phyloP scores from a whole-genome alignment of 2,888 invertebrate species.

The Drosophila borealis region DNA sequence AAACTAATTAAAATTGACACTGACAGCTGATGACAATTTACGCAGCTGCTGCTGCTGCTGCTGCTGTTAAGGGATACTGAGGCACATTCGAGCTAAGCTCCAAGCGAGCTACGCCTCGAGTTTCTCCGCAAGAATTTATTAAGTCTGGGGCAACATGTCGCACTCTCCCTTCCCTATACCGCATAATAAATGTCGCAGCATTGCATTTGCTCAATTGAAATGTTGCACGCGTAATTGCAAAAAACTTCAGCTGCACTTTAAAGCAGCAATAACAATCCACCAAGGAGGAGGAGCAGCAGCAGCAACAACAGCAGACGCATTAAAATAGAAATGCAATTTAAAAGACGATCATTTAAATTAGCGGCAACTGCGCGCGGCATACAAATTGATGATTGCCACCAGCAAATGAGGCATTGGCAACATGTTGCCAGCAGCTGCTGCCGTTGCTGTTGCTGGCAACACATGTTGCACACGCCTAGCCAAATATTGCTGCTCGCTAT shows the following conservation, averaged over 20 bases:
- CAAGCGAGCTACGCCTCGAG: constrained; percentile 40
- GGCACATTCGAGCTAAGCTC: constrained; percentile 49
- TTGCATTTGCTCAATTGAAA: constrained; percentile 74
- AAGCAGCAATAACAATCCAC: constrained; percentile 45
- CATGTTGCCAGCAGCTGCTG: constrained; percentile 71
- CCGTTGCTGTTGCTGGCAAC: constrained; percentile 35
- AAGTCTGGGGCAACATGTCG: constrained; percentile 29
- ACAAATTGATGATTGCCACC: constrained; percentile 65
- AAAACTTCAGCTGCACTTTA: constrained; percentile 56
- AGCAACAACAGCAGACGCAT: constrained; percentile 21
- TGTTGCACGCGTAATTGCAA: constrained; percentile 80
- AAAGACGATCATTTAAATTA: constrained; percentile 69
- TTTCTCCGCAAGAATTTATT: constrained; percentile 68
- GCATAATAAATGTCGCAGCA: constrained; percentile 54
- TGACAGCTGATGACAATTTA: constrained; percentile 82
- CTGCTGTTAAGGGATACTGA: constrained; percentile 36
- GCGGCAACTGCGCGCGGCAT: constrained; percentile 56
- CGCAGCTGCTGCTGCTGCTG: constrained; percentile 65
- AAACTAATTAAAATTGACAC: constrained; percentile 81
- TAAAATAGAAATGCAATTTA: constrained; percentile 68
- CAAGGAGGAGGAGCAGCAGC: constrained; percentile 10
- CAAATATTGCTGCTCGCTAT: neutral
- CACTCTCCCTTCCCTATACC: constrained; percentile 7
- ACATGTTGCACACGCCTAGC: constrained; percentile 63
- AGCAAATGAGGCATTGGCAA: constrained; percentile 64